phyloP scores from a whole-genome alignment of 2,113 vertebrate species.

The Barnardius zonarius region DNA sequence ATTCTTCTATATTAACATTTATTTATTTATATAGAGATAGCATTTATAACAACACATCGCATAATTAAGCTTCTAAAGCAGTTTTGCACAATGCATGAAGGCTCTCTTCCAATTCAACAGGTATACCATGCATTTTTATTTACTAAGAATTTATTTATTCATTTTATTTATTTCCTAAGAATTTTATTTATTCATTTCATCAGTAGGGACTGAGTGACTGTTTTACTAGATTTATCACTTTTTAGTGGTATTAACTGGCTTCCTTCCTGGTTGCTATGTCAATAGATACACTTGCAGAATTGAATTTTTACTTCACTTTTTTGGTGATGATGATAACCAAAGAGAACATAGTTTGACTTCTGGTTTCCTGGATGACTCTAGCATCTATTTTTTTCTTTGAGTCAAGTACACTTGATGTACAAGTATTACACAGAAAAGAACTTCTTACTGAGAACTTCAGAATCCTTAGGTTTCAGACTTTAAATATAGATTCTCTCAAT shows the following conservation, averaged over 20 bases:
- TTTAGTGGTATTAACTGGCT: not conserved
- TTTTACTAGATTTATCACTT: not conserved
- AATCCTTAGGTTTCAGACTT: not conserved
- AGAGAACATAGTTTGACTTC: not conserved
- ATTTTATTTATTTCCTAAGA: not conserved
- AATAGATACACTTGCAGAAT: not conserved
- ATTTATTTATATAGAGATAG: not conserved
- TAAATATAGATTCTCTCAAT: not conserved
- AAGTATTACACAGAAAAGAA: not conserved
- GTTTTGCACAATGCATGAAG: not conserved
- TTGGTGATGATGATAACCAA: not conserved
- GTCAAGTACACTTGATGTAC: not conserved
- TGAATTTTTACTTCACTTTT: not conserved
- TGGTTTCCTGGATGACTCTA: not conserved
- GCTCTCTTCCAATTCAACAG: not conserved
- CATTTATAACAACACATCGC: not conserved
- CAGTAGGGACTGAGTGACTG: not conserved
- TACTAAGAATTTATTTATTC: not conserved
- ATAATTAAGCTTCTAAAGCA: not conserved
- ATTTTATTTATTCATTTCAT: not conserved
- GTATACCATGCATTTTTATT: not conserved
- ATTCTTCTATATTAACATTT: not conserved
- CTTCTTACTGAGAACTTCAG: not conserved
- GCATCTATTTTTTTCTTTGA: not conserved
- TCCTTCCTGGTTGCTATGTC: not conserved